phyloP scores from a whole-genome alignment of 2,113 vertebrate species.

The Baryphthengus martii region DNA sequence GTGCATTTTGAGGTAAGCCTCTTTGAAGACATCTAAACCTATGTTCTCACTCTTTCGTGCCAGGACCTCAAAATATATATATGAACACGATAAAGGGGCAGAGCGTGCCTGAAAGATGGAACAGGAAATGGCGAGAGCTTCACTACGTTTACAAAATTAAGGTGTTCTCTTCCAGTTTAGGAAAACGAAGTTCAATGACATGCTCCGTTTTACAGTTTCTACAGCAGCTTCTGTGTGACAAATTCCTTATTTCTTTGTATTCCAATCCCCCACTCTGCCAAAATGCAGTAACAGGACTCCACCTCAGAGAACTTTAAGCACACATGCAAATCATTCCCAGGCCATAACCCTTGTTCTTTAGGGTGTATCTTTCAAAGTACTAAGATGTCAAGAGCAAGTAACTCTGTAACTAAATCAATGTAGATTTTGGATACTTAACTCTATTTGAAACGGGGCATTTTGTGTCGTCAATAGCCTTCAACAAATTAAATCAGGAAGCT shows the following conservation, averaged over 20 bases:
- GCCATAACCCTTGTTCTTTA: background rate
- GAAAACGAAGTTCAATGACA: background rate
- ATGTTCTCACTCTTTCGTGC: background rate
- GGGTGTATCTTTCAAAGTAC: background rate
- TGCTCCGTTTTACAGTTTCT: background rate
- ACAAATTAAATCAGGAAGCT: background rate
- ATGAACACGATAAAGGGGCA: background rate
- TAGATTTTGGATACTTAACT: background rate
- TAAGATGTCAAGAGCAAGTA: background rate
- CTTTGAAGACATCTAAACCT: background rate
- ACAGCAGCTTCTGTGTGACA: background rate
- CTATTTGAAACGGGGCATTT: background rate
- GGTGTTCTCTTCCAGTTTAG: background rate
- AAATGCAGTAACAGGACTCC: background rate
- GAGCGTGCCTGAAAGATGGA: background rate
- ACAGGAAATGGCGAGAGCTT: background rate
- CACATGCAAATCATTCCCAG: background rate
- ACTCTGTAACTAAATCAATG: background rate
- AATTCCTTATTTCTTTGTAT: background rate
- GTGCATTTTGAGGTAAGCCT: background rate
- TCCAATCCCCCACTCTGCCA: background rate
- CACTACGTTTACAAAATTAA: background rate
- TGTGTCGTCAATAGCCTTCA: background rate
- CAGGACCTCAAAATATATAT: background rate
- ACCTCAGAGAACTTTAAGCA: background rate